These are phyloP conservation scores for Ladona fulva DNA, from an alignment of 1,140 invertebrate species.

Conservation along the genomic window DNA sequence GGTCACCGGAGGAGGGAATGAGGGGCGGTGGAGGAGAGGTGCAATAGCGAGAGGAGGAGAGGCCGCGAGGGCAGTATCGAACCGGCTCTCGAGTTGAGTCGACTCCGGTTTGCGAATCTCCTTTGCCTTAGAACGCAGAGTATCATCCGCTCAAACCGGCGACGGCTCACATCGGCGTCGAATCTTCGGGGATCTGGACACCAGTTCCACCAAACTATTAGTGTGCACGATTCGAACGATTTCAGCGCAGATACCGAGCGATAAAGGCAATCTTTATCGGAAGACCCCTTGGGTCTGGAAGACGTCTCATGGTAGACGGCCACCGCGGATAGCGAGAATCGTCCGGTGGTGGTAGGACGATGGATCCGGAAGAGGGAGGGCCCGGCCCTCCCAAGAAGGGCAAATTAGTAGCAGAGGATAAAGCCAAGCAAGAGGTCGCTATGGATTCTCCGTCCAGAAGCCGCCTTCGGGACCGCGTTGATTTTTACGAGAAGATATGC, in stretches of 20 bases:
- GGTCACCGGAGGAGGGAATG: conserved; percentile 21
- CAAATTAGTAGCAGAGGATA: not conserved
- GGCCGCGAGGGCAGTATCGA: conserved; percentile 42
- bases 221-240: too few species aligned
- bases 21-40: conserved; percentile 33
- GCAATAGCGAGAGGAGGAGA: conserved; percentile 39
- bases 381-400: not conserved
- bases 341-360: not conserved
- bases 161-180: too few species aligned
- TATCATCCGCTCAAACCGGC: too few species aligned
- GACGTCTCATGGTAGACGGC: too few species aligned
- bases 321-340: too few species aligned
- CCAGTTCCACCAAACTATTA: too few species aligned
- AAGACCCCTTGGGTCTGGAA: too few species aligned
- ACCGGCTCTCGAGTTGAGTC: conserved; percentile 34
- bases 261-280: too few species aligned
- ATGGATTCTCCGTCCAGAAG: conserved; percentile 38
- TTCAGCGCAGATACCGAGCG: too few species aligned
- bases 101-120: conserved; percentile 21
- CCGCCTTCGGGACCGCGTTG: conserved; percentile 56
- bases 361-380: conserved; percentile 23
- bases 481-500: conserved; percentile 69
- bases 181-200: too few species aligned
- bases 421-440: conserved; percentile 17
- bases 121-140: not conserved